A percentile compares a stretch with the other conserved stretches of the same genome.
phyloP scores from a whole-genome alignment of 2,797 vertebrate genomes.

The Intellagama lesueurii region DNA sequence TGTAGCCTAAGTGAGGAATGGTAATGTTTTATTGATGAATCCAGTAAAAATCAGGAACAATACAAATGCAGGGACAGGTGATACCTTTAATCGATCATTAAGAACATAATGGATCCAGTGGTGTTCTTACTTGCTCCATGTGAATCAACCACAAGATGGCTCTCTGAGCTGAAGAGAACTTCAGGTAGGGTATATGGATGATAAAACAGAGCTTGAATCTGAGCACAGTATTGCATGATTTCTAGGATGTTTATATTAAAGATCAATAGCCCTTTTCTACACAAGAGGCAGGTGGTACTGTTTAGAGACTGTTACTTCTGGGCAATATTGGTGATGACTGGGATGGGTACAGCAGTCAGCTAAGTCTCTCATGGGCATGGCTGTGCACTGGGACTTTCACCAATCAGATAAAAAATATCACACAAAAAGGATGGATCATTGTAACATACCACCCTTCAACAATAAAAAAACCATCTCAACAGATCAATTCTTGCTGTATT shows the following conservation, averaged over 20 bases:
- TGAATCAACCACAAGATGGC: conserved; percentile 27
- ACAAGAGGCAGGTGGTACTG: background rate
- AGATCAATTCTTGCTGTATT: background rate
- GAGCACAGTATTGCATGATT: background rate
- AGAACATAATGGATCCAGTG: background rate
- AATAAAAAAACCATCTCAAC: background rate
- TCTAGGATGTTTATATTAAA: background rate
- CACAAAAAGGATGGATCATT: background rate
- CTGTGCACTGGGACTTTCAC: background rate
- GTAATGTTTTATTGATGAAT: background rate
- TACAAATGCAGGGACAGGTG: too few relatives aligned
- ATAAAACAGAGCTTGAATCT: background rate
- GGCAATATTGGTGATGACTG: background rate
- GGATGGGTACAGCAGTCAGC: background rate
- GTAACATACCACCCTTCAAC: background rate
- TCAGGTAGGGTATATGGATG: background rate
- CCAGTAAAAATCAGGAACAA: background rate
- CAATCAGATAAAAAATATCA: background rate
- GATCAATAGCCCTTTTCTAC: background rate
- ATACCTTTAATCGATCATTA: too few relatives aligned
- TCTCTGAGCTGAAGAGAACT: background rate
- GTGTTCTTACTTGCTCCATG: background rate
- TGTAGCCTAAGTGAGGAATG: background rate
- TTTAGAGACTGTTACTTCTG: background rate
- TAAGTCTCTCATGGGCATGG: background rate